Conservation (phyloP, 2,888 invertebrate genomes). For the Oxycera nigricornis region DNA sequence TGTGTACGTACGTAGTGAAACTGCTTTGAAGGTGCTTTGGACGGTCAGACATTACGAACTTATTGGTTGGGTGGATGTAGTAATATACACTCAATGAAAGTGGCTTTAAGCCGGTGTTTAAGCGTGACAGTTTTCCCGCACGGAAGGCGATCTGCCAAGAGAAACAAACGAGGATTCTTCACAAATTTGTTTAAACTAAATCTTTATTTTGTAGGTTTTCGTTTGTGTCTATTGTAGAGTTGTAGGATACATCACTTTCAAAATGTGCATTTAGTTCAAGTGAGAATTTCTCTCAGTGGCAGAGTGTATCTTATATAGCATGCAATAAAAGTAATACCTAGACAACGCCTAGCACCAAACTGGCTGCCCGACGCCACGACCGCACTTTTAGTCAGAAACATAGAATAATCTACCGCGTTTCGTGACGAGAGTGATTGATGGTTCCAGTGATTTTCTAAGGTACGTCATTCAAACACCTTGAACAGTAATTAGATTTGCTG, state of each 20-base stretch:
- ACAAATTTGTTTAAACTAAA: too few species aligned
- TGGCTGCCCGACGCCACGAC: not conserved
- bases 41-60: not conserved
- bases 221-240: too few species aligned
- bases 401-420: slow-evolving; percentile 44
- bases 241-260: too few species aligned
- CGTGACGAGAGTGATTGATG: slow-evolving; percentile 49
- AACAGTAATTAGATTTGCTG: slow-evolving; percentile 49
- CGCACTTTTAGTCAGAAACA: slow-evolving; percentile 27
- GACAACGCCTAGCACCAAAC: not conserved
- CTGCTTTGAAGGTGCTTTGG: slow-evolving; percentile 1
- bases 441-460: slow-evolving; percentile 47
- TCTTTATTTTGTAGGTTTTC: too few species aligned
- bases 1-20: not conserved
- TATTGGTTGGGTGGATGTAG: not conserved
- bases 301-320: not conserved
- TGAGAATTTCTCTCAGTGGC: not conserved
- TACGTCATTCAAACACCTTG: slow-evolving; percentile 49
- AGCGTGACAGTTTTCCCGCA: not conserved
- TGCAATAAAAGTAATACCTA: not conserved
- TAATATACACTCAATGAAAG: not conserved
- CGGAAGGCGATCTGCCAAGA: too few species aligned
- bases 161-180: too few species aligned
- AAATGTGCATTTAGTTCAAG: too few species aligned
- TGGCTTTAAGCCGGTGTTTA: not conserved